Base-by-base conservation (phyloP, 2,113 vertebrate genomes). In the Caloenas nicobarica region DNA sequence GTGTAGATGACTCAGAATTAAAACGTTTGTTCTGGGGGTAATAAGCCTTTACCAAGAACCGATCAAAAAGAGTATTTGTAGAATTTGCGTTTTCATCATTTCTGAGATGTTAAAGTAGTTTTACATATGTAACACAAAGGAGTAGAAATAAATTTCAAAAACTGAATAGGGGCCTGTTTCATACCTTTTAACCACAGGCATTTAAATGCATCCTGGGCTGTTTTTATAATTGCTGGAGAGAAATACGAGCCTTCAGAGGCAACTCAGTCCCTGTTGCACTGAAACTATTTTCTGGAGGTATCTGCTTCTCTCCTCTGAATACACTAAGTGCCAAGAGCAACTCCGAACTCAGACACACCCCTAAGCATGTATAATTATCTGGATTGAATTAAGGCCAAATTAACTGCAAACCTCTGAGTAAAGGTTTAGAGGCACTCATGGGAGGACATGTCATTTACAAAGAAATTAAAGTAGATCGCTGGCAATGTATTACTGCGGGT, bases 111-210 rank as follows among this genome's bases (percentile, higher is more conserved):
- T 88, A 26, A 50, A 95, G 46, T 9, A 53, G 18, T 68, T 86
- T 60, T 72, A 51, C 22, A n/a, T 38, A 13, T 16, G 72, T 74
- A 86, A 73, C 76, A 76, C 18, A 56, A 29, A 53, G 7, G 9
- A 86, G 21, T 48, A 78, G 25, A 86, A 91, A 89, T 50, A 28
- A 53, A 72, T 88, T 58, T 73, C 5, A 85, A 64, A 72, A 81
- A 23, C 21, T 69, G 56, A 66, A n/a, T 2, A 81, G 54, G 22
- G n/a, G 24, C 48, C 14, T 29, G 13, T 61, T 76, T 87, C 77
- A 84, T 92, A 78, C 42, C 33, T 71, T 84, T 53, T 76, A 92
- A 95, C 86, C 83, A 95, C 81, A 90, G 80, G 65, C 64, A 86
- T 78, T 69, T 76, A 57, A 84, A 31, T 87, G 84, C 24, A 74